Evolutionary conservation across 2,888 invertebrate genomes (phyloP).

Genomic region (Thymelicus acteon): DNA sequence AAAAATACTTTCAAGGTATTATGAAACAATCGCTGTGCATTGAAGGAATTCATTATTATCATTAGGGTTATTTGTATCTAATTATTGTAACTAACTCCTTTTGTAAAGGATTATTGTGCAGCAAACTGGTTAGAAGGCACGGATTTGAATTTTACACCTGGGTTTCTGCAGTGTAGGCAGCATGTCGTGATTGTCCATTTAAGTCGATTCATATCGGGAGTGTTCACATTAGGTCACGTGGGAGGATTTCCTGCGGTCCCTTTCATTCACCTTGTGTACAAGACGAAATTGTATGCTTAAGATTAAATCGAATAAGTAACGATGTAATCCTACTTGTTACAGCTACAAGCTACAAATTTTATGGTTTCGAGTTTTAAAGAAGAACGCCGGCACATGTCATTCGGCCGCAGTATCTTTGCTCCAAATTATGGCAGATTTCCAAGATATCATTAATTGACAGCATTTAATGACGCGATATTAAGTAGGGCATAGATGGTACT

Average conservation of each 20-base stretch:
- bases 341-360: background rate
- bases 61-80: no score
- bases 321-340: background rate
- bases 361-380: background rate
- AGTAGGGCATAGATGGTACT: no score
- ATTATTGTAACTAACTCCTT: background rate
- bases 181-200: constrained; percentile 33
- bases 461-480: no score
- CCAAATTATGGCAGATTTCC: no score
- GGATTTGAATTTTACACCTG: constrained; percentile 15
- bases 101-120: background rate
- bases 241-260: constrained; percentile 22
- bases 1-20: no score
- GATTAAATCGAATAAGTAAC: background rate
- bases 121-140: background rate
- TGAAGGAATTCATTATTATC: no score
- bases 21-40: no score
- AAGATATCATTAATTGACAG: no score
- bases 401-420: no score
- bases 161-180: constrained; percentile 25
- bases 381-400: no score
- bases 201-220: constrained; percentile 20
- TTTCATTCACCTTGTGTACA: constrained; percentile 30
- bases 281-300: background rate
- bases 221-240: constrained; percentile 22